Evolutionary conservation across 2,888 invertebrate species (phyloP).

Genomic region (Pseudococcus viburni): DNA sequence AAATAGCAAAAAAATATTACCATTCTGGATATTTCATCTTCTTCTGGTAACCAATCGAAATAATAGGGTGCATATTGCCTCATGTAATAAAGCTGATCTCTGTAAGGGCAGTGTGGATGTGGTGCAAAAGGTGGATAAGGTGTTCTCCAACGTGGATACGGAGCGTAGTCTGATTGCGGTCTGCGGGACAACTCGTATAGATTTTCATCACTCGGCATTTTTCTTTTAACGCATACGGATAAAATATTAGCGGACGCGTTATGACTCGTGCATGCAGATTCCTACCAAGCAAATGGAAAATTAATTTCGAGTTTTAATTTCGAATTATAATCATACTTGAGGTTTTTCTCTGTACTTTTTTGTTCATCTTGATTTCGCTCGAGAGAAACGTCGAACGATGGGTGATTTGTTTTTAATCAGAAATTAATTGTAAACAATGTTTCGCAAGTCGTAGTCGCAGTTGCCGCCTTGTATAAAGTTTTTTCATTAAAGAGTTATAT

Average conservation of each 20-base stretch:
- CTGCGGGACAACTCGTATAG: slow-evolving; percentile 75
- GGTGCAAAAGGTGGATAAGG: slow-evolving; percentile 68
- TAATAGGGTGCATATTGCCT: slow-evolving; percentile 78
- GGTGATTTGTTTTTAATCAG: background rate
- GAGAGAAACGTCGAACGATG: background rate
- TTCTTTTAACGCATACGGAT: slow-evolving; percentile 88
- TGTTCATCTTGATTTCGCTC: background rate
- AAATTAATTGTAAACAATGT: background rate
- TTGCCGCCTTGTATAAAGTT: background rate
- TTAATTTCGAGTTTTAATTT: background rate
- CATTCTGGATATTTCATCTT: slow-evolving; percentile 81
- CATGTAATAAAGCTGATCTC: slow-evolving; percentile 86
- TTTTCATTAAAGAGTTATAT: slow-evolving; percentile 6
- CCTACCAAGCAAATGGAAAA: slow-evolving; percentile 3
- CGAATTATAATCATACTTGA: too few relatives aligned
- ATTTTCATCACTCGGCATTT: slow-evolving; percentile 91
- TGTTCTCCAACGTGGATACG: slow-evolving; percentile 84
- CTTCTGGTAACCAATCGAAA: slow-evolving; percentile 85
- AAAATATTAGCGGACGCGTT: slow-evolving; percentile 75
- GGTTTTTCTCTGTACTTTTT: background rate
- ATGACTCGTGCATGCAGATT: slow-evolving; percentile 74
- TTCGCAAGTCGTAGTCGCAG: background rate
- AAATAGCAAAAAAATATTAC: slow-evolving; percentile 70
- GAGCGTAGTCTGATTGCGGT: slow-evolving; percentile 79
- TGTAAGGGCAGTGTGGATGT: slow-evolving; percentile 74